A percentile compares a stretch with the other conserved stretches of the same genome.
These are phyloP conservation scores for Dendrophyllia cribrosa DNA, from an alignment of 64 coral and sea anemone genomes.

Conservation along the genomic window DNA sequence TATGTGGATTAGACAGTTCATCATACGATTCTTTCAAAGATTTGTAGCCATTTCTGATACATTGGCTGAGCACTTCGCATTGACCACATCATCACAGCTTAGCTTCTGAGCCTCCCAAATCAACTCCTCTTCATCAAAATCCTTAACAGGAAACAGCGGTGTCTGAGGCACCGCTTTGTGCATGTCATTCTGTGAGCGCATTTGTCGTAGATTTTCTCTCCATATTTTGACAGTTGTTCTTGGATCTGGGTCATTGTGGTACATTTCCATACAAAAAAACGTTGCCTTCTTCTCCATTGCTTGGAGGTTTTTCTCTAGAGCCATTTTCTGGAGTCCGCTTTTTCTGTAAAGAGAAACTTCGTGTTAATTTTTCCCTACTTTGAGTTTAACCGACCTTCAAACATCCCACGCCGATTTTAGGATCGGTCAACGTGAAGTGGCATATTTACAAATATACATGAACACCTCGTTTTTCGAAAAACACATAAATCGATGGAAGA, in stretches of 20 bases:
- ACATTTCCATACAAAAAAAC: neutral
- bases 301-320: neutral
- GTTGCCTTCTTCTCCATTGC: neutral
- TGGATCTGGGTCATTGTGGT: neutral
- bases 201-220: conserved; percentile 24
- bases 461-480: too few species aligned
- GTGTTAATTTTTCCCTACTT: neutral
- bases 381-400: too few species aligned
- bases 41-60: too few species aligned
- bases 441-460: too few species aligned
- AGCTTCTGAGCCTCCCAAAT: neutral
- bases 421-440: too few species aligned
- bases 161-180: conserved; percentile 4
- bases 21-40: neutral
- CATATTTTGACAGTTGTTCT: neutral
- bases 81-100: too few species aligned
- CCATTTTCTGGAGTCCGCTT: neutral
- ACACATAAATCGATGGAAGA: too few species aligned
- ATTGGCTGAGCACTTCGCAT: too few species aligned
- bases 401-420: too few species aligned
- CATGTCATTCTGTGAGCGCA: conserved; percentile 26
- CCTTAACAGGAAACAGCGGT: neutral
- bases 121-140: neutral
- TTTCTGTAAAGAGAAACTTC: conserved; percentile 8
- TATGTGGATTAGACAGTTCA: too few species aligned